These are phyloP conservation scores for Engystomops pustulosus DNA, from an alignment of 2,113 vertebrate genomes.

Conservation along the genomic window DNA sequence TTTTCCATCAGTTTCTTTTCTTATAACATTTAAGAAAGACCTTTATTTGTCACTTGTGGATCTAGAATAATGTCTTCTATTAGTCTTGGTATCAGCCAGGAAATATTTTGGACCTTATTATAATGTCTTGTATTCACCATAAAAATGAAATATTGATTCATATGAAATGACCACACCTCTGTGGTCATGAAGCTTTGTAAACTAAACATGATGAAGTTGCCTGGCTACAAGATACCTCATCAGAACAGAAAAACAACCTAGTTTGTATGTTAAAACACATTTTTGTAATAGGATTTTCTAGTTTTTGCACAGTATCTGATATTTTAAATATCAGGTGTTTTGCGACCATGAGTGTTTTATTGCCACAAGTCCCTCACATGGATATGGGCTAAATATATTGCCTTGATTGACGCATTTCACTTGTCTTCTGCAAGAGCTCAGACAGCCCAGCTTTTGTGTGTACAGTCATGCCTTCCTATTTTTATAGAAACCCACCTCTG, in stretches of 20 bases:
- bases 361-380: not conserved
- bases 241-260: not conserved
- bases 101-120: not conserved
- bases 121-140: not conserved
- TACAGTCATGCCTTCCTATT: slow-evolving; percentile 18
- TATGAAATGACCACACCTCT: not conserved
- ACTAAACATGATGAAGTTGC: not conserved
- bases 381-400: not conserved
- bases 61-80: too few relatives aligned
- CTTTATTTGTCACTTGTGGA: too few relatives aligned
- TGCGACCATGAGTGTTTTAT: too few relatives aligned
- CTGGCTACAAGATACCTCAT: not conserved
- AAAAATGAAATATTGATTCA: not conserved
- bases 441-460: slow-evolving; percentile 12
- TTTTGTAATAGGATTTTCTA: not conserved
- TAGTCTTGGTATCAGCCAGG: not conserved
- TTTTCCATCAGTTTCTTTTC: too few relatives aligned
- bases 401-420: slow-evolving; percentile 17
- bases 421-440: slow-evolving; percentile 4
- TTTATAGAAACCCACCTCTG: slow-evolving; percentile 17
- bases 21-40: too few relatives aligned
- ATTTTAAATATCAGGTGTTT: not conserved
- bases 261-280: slow-evolving; percentile 5
- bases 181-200: too few relatives aligned
- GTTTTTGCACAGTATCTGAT: not conserved